Conservation (phyloP, 2,797 vertebrate species). For the Lemur catta region DNA sequence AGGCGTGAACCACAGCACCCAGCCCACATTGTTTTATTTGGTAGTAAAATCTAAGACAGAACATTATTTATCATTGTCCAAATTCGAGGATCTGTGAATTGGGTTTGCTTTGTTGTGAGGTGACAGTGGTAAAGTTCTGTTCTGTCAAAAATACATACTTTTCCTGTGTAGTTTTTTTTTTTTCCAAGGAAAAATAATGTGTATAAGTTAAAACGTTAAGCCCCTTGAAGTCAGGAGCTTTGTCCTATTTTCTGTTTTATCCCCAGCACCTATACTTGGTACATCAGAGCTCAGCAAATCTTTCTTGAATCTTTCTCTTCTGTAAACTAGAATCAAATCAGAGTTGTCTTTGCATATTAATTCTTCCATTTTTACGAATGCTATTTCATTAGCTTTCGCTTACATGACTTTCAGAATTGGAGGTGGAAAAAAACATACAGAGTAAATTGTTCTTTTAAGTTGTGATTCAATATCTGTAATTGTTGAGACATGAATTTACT, state of each 20-base stretch:
- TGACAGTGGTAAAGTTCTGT: constrained; percentile 22
- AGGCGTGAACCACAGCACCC: not conserved
- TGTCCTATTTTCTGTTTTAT: constrained; percentile 9
- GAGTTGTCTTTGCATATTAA: not conserved
- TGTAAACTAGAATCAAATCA: constrained; percentile 43
- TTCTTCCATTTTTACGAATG: not conserved
- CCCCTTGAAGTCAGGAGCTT: not conserved
- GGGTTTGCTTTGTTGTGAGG: constrained; percentile 47
- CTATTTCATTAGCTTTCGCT: constrained; percentile 43
- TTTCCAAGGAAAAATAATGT: constrained; percentile 24
- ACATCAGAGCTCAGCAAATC: not conserved
- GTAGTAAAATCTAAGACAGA: constrained; percentile 35
- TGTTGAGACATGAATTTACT: not conserved
- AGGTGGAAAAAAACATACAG: not conserved
- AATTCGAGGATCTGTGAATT: constrained; percentile 21
- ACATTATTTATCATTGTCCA: constrained; percentile 15
- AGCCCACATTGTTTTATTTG: not conserved
- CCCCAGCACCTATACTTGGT: not conserved
- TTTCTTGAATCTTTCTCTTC: not conserved
- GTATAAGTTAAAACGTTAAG: constrained; percentile 19
- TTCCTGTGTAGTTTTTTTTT: not conserved
- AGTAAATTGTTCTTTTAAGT: constrained; percentile 17
- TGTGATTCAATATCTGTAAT: not conserved
- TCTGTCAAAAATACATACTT: constrained; percentile 48
- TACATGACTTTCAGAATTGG: not conserved